Base-by-base conservation (phyloP, 2,888 invertebrate genomes). In the Agrochola litura region DNA sequence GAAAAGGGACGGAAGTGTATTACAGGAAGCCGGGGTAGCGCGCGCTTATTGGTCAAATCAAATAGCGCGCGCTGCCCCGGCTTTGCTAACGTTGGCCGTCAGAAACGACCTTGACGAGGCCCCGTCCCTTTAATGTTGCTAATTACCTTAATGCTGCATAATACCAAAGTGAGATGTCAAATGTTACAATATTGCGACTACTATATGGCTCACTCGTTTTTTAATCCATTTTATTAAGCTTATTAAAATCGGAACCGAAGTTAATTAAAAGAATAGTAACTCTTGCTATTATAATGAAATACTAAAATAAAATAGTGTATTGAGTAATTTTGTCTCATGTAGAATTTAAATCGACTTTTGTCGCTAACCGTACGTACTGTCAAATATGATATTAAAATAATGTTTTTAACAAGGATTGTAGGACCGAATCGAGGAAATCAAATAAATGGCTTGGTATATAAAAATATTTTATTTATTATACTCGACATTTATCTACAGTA, bases 401-500 rank as follows among this genome's bases (percentile, higher is more conserved):
- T 52, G 30, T 67, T 9, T 52, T 9, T 22, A 16, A 30, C 30
- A 30, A 30, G 16, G 25, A 70, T 37, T 46, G 2, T 49, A n/a
- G 22, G 22, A 61, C 6, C 1, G 4, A 54, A 46, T 70, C 0
- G 1, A 80, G 10, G 37, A 74, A 77, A 77, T 43, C 2, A 63
- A 80, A 83, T 14, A 63, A 80, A 83, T 14, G 1, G 2, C 16
- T 30, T 25, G 19, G 4, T 69, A 14, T 37, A 73, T 19, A 30
- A 70, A 68, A 54, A 78, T 72, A 64, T 58, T 69, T 60, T 68
- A 77, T 78, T 78, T 41, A 79, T 70, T 72, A 63, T 79, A 63
- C 22, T 71, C 73, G 19, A 65, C 54, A 73, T 46, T 67, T 41
- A 60, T 60, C 60, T 60, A 83, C 52, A 66, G 2, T 41, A n/a